These are phyloP conservation scores for Sweltsa coloradensis DNA, from an alignment of 1,140 invertebrate genomes.

Conservation along the genomic window DNA sequence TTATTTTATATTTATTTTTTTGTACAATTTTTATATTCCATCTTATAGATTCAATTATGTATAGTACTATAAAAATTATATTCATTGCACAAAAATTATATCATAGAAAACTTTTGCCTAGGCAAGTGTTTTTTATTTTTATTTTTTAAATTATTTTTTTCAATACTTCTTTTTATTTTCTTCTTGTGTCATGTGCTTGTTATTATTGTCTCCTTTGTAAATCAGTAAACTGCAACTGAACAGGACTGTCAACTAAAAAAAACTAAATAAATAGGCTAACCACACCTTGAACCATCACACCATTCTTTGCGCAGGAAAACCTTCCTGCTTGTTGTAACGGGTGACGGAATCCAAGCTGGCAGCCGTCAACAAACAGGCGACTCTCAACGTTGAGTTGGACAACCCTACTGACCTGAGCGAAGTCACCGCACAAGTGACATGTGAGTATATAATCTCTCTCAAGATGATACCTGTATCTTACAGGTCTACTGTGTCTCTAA, in stretches of 20 bases:
- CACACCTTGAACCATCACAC: too few relatives aligned
- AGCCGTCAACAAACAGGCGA: slow-evolving; percentile 43
- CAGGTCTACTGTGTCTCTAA: too few relatives aligned
- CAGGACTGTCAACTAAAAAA: not conserved
- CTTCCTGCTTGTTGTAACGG: slow-evolving; percentile 41
- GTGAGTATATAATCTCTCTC: slow-evolving; percentile 27
- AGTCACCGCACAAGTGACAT: slow-evolving; percentile 38
- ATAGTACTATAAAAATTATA: too few relatives aligned
- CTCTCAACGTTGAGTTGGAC: slow-evolving; percentile 43
- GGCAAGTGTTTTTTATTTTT: too few relatives aligned
- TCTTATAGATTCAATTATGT: too few relatives aligned
- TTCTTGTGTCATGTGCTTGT: not conserved
- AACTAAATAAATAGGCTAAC: too few relatives aligned
- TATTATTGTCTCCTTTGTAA: not conserved
- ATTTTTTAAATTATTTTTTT: not conserved
- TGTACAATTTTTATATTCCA: too few relatives aligned
- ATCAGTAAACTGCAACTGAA: not conserved
- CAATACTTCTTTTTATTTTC: not conserved
- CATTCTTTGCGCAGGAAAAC: not conserved
- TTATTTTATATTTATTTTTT: too few relatives aligned
- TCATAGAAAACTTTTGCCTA: too few relatives aligned
- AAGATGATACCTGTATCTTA: too few relatives aligned
- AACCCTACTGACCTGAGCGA: slow-evolving; percentile 30
- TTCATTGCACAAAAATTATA: too few relatives aligned
- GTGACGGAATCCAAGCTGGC: slow-evolving; percentile 52